Evolutionary conservation across 2,888 invertebrate species (phyloP).

Genomic region (Lithophane semibrunnea): DNA sequence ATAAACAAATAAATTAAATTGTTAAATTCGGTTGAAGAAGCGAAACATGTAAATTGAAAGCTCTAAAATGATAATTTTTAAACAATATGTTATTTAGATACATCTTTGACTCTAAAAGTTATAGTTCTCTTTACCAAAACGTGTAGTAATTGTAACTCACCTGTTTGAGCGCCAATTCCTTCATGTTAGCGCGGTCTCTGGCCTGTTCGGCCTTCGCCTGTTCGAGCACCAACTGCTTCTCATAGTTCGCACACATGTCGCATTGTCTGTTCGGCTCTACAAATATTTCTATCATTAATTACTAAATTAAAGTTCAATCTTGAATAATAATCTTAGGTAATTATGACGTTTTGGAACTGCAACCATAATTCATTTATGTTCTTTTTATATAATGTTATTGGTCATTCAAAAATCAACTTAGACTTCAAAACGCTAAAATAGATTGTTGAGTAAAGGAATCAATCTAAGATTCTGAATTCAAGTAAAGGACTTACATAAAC

Average conservation of each 20-base stretch:
- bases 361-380: not conserved
- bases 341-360: not conserved
- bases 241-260: slow-evolving; percentile 97
- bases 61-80: no score
- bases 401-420: not conserved
- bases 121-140: not conserved
- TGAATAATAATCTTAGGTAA: not conserved
- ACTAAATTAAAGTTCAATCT: not conserved
- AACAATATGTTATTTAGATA: no score
- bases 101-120: no score
- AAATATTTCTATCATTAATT: not conserved
- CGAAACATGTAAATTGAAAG: not conserved
- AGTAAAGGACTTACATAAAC: not conserved
- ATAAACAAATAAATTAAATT: not conserved
- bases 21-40: not conserved
- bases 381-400: not conserved
- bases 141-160: slow-evolving; percentile 59
- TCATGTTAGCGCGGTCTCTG: slow-evolving; percentile 70
- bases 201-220: slow-evolving; percentile 90
- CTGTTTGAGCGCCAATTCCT: slow-evolving; percentile 81
- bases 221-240: slow-evolving; percentile 95
- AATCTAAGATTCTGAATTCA: not conserved
- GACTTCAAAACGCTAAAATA: not conserved
- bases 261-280: slow-evolving; percentile 86
- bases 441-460: not conserved